Evolutionary conservation across 2,113 vertebrate genomes (phyloP).

Genomic region (Dinomys branickii): DNA sequence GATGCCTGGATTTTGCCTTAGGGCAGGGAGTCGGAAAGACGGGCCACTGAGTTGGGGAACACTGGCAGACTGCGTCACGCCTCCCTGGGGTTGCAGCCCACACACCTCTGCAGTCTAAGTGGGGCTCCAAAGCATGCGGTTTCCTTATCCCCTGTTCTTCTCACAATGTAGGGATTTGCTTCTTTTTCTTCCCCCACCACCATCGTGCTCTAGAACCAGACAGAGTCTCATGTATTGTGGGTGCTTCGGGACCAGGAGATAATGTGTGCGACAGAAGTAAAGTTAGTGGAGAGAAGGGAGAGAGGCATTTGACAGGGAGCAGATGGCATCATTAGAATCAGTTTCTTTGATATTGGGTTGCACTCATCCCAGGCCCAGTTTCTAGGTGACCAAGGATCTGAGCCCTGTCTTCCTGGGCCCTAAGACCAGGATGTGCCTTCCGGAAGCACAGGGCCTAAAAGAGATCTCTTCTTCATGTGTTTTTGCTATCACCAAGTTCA

Average conservation of each 20-base stretch:
- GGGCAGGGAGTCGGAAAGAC: background rate
- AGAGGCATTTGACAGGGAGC: background rate
- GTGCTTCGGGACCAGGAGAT: background rate
- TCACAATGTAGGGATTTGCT: background rate
- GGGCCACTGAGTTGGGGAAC: background rate
- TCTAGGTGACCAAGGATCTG: background rate
- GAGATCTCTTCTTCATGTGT: background rate
- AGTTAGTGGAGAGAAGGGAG: background rate
- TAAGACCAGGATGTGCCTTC: background rate
- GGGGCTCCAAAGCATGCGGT: background rate
- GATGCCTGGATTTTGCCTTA: background rate
- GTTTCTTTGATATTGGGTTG: background rate
- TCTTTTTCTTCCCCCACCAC: background rate
- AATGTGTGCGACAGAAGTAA: background rate
- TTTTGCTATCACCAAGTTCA: background rate
- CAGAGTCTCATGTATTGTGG: too few species aligned
- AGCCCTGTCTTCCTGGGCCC: background rate
- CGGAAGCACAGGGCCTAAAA: background rate
- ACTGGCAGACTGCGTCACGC: background rate
- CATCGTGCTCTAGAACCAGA: too few species aligned
- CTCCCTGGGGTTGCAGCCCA: too few species aligned
- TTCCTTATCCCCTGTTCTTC: background rate
- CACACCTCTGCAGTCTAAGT: rapidly evolving
- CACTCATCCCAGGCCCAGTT: background rate
- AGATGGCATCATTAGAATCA: background rate